Conservation (phyloP, 1,140 invertebrate genomes). For the Panagrolaimus sp. region DNA sequence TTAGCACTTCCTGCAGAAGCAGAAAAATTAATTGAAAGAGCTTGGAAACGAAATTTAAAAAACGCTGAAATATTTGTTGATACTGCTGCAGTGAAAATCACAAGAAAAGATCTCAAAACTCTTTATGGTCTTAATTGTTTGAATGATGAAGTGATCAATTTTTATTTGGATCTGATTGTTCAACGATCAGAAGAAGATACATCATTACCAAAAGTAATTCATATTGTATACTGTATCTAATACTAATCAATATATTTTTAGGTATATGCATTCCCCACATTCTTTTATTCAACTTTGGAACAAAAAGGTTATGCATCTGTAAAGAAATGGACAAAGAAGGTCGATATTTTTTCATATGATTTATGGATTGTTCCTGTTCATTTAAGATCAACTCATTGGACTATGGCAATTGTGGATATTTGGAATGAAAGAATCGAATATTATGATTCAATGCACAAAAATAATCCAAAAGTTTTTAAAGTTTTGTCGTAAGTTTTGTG, state of each 20-base stretch:
- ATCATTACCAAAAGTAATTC: conserved; percentile 43
- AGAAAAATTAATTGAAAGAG: conserved; percentile 24
- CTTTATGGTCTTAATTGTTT: conserved; percentile 79
- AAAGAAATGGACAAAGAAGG: conserved; percentile 79
- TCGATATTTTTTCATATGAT: conserved; percentile 79
- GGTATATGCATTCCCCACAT: conserved; percentile 84
- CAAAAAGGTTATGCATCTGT: conserved; percentile 71
- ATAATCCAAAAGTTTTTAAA: conserved; percentile 71
- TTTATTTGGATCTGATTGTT: conserved; percentile 80
- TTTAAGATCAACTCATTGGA: conserved; percentile 87
- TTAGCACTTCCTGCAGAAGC: conserved; percentile 39
- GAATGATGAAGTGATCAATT: conserved; percentile 93
- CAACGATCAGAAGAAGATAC: conserved; percentile 66
- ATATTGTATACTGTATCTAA: conserved; percentile 15
- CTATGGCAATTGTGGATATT: conserved; percentile 82
- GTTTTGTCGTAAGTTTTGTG: conserved; percentile 49
- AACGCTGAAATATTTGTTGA: conserved; percentile 40
- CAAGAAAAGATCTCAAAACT: conserved; percentile 71
- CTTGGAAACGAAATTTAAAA: conserved; percentile 32
- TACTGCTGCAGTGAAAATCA: conserved; percentile 35
- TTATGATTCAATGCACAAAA: conserved; percentile 84
- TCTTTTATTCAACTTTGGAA: conserved; percentile 82
- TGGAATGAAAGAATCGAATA: conserved; percentile 73
- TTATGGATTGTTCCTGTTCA: conserved; percentile 84
- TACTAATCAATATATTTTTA: conserved; percentile 66